Evolutionary conservation across 2,113 vertebrate genomes (phyloP).

Genomic region (Otolemur garnettii): DNA sequence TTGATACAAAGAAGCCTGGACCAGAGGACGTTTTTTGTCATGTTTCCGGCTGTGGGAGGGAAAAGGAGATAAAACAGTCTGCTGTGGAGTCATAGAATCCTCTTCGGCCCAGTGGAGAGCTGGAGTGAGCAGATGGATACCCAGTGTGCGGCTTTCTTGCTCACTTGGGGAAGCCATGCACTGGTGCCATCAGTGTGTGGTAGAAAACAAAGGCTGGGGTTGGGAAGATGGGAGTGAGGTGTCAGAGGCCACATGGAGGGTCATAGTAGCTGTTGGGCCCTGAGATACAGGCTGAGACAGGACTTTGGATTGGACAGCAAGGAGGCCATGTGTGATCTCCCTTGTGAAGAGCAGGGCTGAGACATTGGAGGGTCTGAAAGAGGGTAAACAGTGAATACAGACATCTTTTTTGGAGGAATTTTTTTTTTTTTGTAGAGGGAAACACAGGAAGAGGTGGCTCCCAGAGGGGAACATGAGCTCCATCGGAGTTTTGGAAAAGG

Average conservation of each 20-base stretch:
- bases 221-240: not conserved
- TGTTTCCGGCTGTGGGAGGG: not conserved
- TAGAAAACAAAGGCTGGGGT: not conserved
- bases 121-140: not conserved
- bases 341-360: not conserved
- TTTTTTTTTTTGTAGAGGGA: not conserved
- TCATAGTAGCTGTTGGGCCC: not conserved
- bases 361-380: not conserved
- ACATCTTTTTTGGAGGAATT: not conserved
- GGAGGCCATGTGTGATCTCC: not conserved
- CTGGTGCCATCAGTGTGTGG: no score
- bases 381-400: not conserved
- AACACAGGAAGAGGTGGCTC: not conserved
- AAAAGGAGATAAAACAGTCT: not conserved
- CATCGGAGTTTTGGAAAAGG: not conserved
- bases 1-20: not conserved
- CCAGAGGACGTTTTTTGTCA: not conserved
- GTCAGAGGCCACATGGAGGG: not conserved
- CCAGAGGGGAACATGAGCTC: not conserved
- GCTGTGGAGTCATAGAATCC: not conserved
- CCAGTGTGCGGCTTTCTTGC: not conserved
- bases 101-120: not conserved
- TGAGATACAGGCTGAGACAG: accelerated
- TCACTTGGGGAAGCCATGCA: not conserved
- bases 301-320: not conserved